These are phyloP conservation scores for Anagyrus pseudococci DNA, from an alignment of 2,888 invertebrate species.

Conservation along the genomic window DNA sequence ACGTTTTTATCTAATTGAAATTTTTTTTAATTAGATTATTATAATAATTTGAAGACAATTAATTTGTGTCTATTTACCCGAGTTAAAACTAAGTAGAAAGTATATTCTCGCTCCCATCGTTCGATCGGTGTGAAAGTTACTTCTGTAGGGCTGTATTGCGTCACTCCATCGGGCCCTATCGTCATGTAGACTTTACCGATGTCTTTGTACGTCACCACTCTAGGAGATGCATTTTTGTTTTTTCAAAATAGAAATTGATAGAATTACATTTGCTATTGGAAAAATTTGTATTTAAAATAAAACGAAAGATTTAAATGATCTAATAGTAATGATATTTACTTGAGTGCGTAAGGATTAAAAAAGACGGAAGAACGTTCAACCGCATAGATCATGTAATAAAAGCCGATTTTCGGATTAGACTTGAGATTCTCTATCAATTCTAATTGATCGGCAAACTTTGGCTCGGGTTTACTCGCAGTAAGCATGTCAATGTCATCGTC, in stretches of 20 bases:
- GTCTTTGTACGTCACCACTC: slow-evolving; percentile 76
- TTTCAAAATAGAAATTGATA: not conserved
- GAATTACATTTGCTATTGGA: not conserved
- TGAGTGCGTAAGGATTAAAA: slow-evolving; percentile 78
- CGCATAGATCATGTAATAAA: slow-evolving; percentile 80
- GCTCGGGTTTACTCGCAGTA: slow-evolving; percentile 1
- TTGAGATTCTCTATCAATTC: slow-evolving; percentile 65
- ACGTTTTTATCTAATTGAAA: slow-evolving; percentile 70
- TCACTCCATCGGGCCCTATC: slow-evolving; percentile 82
- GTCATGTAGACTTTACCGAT: slow-evolving; percentile 78
- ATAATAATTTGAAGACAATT: not conserved
- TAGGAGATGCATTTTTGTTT: slow-evolving; percentile 60
- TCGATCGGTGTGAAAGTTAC: slow-evolving; percentile 79
- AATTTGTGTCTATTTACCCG: slow-evolving; percentile 65
- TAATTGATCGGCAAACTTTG: slow-evolving; percentile 60
- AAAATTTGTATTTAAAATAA: not conserved
- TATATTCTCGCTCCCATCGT: slow-evolving; percentile 84
- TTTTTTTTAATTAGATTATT: not conserved
- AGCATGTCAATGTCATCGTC: slow-evolving; percentile 1
- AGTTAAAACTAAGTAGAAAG: slow-evolving; percentile 78
- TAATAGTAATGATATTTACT: slow-evolving; percentile 61
- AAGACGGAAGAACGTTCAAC: slow-evolving; percentile 75
- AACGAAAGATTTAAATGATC: no score
- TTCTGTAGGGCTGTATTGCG: slow-evolving; percentile 76
- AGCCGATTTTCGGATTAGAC: slow-evolving; percentile 67